phyloP scores from a whole-genome alignment of 2,888 invertebrate genomes.

The Crepidodera aurea region DNA sequence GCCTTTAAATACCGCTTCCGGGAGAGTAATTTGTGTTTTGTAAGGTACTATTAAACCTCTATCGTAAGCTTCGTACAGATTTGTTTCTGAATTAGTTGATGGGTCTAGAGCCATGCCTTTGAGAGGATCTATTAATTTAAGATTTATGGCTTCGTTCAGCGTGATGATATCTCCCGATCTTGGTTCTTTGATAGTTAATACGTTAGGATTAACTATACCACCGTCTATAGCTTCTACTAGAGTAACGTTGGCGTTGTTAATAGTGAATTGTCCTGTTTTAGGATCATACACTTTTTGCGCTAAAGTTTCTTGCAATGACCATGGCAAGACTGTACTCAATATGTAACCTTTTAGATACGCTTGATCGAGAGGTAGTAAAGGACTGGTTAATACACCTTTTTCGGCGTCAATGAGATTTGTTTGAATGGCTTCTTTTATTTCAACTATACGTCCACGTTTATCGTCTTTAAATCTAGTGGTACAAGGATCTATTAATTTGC shows the following conservation, averaged over 20 bases:
- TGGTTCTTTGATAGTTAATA: conserved; percentile 82
- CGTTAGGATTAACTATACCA: conserved; percentile 79
- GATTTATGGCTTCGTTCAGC: conserved; percentile 78
- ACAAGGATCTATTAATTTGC: conserved; percentile 75
- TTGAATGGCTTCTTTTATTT: conserved; percentile 75
- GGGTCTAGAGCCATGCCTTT: conserved; percentile 84
- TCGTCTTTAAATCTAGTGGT: conserved; percentile 79
- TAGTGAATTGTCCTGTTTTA: conserved; percentile 74
- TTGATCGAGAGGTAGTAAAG: conserved; percentile 76
- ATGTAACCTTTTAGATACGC: conserved; percentile 84
- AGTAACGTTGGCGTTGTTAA: conserved; percentile 74
- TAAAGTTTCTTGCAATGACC: conserved; percentile 84
- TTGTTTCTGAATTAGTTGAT: conserved; percentile 74
- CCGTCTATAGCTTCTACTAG: conserved; percentile 77
- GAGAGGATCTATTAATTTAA: conserved; percentile 79
- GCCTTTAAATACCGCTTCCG: conserved; percentile 92
- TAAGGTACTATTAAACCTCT: conserved; percentile 83
- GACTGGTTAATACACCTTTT: conserved; percentile 73
- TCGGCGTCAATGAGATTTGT: conserved; percentile 75
- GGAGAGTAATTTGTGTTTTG: conserved; percentile 82
- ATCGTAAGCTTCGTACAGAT: conserved; percentile 84
- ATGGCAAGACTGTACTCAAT: conserved; percentile 79
- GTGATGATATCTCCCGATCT: conserved; percentile 82
- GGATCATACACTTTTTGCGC: conserved; percentile 82
- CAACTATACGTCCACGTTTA: conserved; percentile 70